Conservation (phyloP, 2,797 vertebrate genomes). For the Sebastes trivittatus region DNA sequence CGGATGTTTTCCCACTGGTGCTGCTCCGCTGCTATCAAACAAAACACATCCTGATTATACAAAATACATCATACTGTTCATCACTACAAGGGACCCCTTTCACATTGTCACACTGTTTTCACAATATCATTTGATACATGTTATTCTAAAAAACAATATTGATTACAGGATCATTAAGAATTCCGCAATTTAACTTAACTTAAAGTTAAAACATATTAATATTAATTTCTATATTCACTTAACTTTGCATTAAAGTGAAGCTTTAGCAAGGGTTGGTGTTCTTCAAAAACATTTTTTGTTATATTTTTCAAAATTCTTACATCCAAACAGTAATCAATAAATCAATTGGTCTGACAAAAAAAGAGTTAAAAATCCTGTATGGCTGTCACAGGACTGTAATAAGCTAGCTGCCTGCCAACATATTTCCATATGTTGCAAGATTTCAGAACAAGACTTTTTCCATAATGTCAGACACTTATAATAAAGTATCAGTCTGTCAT, state of each 20-base stretch:
- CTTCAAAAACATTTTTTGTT: too few species aligned
- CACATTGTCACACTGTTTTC: not conserved
- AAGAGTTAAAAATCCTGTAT: too few species aligned
- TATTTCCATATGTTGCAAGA: not conserved
- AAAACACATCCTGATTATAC: not conserved
- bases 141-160: rapidly evolving
- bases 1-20: slow-evolving; percentile 6
- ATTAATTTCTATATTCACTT: not conserved
- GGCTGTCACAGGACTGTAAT: too few species aligned
- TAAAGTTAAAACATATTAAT: not conserved
- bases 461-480: too few species aligned
- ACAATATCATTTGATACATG: not conserved
- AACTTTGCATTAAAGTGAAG: not conserved
- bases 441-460: too few species aligned
- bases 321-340: not conserved
- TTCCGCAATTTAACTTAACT: not conserved
- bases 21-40: not conserved
- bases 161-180: not conserved
- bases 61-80: not conserved
- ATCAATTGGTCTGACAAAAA: too few species aligned
- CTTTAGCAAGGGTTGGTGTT: not conserved
- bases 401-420: not conserved
- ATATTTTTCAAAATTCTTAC: not conserved
- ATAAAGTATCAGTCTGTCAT: too few species aligned
- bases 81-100: not conserved